phyloP scores from a whole-genome alignment of 2,888 invertebrate genomes.

The Eremobia ochroleuca region DNA sequence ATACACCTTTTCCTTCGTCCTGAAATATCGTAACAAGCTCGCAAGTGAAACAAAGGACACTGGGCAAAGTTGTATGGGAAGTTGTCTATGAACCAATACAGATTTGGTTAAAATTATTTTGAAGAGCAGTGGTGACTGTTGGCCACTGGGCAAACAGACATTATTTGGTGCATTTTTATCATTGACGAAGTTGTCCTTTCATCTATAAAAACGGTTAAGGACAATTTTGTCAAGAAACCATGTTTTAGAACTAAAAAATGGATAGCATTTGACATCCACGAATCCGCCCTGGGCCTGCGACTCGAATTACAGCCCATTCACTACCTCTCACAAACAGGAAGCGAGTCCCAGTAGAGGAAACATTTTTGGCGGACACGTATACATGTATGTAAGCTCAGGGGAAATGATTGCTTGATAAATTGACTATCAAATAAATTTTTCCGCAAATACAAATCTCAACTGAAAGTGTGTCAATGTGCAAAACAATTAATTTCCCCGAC shows the following conservation, averaged over 20 bases:
- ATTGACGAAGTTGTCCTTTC: neutral
- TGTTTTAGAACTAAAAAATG: neutral
- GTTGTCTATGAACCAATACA: slow-evolving; percentile 45
- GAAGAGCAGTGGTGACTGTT: neutral
- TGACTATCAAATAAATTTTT: neutral
- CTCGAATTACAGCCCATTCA: neutral
- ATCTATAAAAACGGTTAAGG: neutral
- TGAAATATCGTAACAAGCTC: slow-evolving; percentile 47
- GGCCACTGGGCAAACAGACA: neutral
- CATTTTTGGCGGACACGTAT: neutral
- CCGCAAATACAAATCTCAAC: neutral
- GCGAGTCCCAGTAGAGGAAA: neutral
- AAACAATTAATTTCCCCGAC: neutral
- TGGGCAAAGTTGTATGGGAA: slow-evolving; percentile 53
- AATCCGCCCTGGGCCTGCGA: neutral
- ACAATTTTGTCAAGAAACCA: neutral
- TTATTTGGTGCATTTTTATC: neutral
- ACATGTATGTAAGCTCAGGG: neutral
- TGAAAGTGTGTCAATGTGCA: neutral
- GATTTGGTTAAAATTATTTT: slow-evolving; percentile 1
- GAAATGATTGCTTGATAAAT: neutral
- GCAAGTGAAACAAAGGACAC: slow-evolving; percentile 51
- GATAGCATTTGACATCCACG: neutral
- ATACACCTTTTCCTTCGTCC: slow-evolving; percentile 53
- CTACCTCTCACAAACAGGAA: neutral